Evolutionary conservation across 2,797 vertebrate genomes (phyloP), one percentile per base, ranked within the genome.

Genomic region (Lateolabrax maculatus): DNA sequence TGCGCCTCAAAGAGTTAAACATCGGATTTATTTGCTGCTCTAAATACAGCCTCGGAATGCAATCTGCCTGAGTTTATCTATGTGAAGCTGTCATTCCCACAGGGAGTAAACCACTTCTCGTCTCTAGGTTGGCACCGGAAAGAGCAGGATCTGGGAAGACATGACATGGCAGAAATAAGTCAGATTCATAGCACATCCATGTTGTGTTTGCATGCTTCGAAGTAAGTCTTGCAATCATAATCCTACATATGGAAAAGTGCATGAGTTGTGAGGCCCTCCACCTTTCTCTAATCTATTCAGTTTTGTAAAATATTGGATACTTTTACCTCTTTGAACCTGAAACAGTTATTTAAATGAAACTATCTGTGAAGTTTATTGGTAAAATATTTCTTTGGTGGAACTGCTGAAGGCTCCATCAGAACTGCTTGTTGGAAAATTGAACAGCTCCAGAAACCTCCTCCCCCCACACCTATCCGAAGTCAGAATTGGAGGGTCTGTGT

Each of bases 21-120:
- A 87, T 86, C 80, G 75, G 70, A 87, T 90, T 49, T 80, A 80
- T 80, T 81, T 46, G 81, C 76, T 55, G 63, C 80, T 73, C 64
- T 89, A 92, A 92, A 81, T 83, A 81, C 78, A 84, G 73, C 23
- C 66, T 74, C 61, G 67, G 68, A 78, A 71, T 71, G 62, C 37
- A 48, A 85, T 72, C 71, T 63, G 69, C 77, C 55, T 25, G 78
- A 77, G 74, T 4, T 46, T 81, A 86, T 85, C 74, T 41, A 79
- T 77, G 82, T 6, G 29, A 75, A 71, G 83, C 75, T 75, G 77
- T 86, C 84, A 21, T 73, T 83, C 76, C 79, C 63, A 51, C 58
- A 71, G 81, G 57, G 67, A 81, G 77, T 6, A 60, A 64, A 73
- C 70, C 79, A 16, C 76, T 78, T 75, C 75, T 56, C 71, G 60